Evolutionary conservation across 2,888 invertebrate species (phyloP).

Genomic region (Cataglyphis altisquamis): DNA sequence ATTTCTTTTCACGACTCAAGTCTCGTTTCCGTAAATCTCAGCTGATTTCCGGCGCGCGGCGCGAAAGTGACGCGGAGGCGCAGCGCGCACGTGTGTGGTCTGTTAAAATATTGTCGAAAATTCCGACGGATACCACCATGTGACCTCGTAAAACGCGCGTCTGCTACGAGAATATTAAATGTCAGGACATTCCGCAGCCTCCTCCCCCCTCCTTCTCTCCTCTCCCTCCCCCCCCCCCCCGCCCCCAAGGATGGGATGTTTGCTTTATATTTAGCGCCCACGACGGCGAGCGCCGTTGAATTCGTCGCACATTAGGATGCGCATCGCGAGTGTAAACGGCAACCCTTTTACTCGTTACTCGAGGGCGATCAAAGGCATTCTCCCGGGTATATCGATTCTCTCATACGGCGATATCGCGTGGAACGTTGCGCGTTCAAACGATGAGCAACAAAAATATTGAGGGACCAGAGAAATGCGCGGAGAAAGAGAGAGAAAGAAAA

Average conservation of each 20-base stretch:
- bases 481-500: slow-evolving; percentile 17
- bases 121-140: slow-evolving; percentile 57
- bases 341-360: slow-evolving; percentile 58
- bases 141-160: slow-evolving; percentile 66
- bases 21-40: slow-evolving; percentile 22
- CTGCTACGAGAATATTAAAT: slow-evolving; percentile 73
- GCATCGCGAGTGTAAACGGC: slow-evolving; percentile 51
- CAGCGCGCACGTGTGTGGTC: slow-evolving; percentile 55
- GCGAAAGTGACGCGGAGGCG: background rate
- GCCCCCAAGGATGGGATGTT: slow-evolving; percentile 64
- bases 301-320: slow-evolving; percentile 54
- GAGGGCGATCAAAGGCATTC: slow-evolving; percentile 67
- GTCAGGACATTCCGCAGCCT: slow-evolving; percentile 72
- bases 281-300: slow-evolving; percentile 64
- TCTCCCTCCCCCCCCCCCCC: slow-evolving; percentile 62
- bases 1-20: background rate
- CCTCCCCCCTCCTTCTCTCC: slow-evolving; percentile 64
- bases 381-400: slow-evolving; percentile 63
- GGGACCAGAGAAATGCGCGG: slow-evolving; percentile 19
- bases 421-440: slow-evolving; percentile 25
- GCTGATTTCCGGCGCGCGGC: slow-evolving; percentile 8
- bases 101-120: slow-evolving; percentile 68
- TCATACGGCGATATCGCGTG: slow-evolving; percentile 38
- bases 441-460: slow-evolving; percentile 34
- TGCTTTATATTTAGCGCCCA: slow-evolving; percentile 84